A percentile compares a stretch with the other conserved stretches of the same genome.
These are phyloP conservation scores for Aplysina aerophoba DNA, from an alignment of 37 sponge, comb jelly and placozoan species.

Conservation along the genomic window DNA sequence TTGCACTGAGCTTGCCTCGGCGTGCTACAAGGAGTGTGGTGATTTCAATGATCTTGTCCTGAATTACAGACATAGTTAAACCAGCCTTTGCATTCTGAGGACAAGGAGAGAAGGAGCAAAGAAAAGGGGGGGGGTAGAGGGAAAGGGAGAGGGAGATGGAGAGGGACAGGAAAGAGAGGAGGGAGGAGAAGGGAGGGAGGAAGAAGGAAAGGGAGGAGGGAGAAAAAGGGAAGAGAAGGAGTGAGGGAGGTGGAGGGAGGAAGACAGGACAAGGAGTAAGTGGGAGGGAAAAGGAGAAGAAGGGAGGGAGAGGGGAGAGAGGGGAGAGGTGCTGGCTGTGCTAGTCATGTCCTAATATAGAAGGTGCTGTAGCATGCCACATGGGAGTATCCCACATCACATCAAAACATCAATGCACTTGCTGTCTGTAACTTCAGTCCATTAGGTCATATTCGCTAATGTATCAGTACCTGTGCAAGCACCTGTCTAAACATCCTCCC, in stretches of 20 bases:
- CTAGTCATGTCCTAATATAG: background rate
- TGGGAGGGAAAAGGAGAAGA: background rate
- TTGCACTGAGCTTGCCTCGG: background rate
- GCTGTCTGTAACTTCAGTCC: no score
- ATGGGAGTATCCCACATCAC: no score
- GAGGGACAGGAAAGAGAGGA: background rate
- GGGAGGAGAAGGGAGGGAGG: background rate
- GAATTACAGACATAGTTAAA: slow-evolving; percentile 4
- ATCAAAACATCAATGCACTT: no score
- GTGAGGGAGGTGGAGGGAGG: background rate
- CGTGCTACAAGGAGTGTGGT: slow-evolving; percentile 17
- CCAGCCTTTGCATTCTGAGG: background rate
- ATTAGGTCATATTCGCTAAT: no score
- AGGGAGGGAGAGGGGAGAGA: background rate
- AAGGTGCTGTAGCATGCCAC: background rate
- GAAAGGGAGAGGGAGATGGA: slow-evolving; percentile 9
- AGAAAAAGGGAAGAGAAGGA: background rate
- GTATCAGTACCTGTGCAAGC: no score
- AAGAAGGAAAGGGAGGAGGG: background rate
- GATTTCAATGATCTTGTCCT: slow-evolving; percentile 21
- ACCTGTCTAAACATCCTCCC: no score
- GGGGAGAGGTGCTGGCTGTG: background rate
- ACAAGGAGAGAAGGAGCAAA: background rate
- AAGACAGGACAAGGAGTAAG: background rate
- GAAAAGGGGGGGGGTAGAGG: background rate